Conservation (phyloP, 2,113 vertebrate genomes). For the Hyperopisus bebe region DNA sequence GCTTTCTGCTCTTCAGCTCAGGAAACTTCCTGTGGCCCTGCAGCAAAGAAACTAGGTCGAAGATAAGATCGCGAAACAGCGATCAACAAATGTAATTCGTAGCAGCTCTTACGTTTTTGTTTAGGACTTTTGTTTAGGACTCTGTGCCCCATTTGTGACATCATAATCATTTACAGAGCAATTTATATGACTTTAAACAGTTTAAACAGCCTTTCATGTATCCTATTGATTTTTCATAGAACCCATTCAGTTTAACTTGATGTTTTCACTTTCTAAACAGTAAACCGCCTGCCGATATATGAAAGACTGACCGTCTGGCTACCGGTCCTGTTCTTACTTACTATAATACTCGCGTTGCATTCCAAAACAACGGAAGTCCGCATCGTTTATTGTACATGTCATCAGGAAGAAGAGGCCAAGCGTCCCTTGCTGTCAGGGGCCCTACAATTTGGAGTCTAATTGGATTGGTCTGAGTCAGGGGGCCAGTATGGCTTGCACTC, state of each 20-base stretch:
- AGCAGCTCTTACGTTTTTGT: not conserved
- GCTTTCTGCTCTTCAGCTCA: not conserved
- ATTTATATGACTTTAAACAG: not conserved
- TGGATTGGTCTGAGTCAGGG: not conserved
- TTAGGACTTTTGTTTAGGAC: too few species aligned
- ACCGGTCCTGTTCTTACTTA: not conserved
- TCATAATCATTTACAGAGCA: not conserved
- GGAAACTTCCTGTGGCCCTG: slow-evolving; percentile 44
- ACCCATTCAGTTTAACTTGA: not conserved
- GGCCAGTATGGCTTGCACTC: not conserved
- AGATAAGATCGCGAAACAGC: slow-evolving; percentile 25
- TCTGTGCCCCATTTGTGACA: not conserved
- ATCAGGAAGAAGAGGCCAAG: not conserved
- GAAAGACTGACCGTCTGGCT: not conserved
- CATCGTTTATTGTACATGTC: not conserved
- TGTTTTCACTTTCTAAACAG: not conserved
- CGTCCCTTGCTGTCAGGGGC: not conserved
- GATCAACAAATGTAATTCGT: not conserved
- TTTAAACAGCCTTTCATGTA: not conserved
- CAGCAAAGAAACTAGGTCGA: slow-evolving; percentile 16
- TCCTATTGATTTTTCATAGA: not conserved
- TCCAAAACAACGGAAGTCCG: not conserved
- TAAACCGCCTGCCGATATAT: not conserved
- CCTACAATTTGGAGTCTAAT: not conserved
- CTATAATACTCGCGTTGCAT: not conserved